Conservation (phyloP, 2,797 vertebrate genomes). For the Tachyglossus aculeatus region DNA sequence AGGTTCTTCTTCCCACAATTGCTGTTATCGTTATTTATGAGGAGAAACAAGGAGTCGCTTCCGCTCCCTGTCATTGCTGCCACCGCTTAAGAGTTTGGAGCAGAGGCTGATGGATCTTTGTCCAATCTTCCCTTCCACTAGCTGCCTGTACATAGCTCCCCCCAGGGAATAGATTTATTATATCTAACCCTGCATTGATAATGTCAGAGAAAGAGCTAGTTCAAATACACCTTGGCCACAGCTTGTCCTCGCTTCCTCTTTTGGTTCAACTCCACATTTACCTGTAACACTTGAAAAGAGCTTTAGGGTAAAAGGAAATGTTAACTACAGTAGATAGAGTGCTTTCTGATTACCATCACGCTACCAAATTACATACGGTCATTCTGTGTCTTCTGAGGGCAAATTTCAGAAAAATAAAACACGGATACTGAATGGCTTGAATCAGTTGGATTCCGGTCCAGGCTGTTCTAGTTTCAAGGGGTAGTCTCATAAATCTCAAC, state of each 20-base stretch:
- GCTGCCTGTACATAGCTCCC: no score
- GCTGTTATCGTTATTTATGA: no score
- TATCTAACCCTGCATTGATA: no score
- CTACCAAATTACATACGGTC: not conserved
- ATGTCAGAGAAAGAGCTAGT: no score
- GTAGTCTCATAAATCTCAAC: slow-evolving; percentile 2
- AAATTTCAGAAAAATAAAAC: not conserved
- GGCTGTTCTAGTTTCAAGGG: not conserved
- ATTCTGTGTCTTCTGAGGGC: not conserved
- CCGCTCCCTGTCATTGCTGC: no score
- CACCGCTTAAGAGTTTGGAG: no score
- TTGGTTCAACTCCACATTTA: not conserved
- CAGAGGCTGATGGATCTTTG: no score
- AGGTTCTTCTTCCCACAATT: no score
- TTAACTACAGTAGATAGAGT: not conserved
- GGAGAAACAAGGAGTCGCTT: no score
- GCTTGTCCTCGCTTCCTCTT: not conserved
- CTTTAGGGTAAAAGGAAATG: not conserved
- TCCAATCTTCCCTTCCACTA: no score
- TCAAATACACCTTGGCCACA: no score
- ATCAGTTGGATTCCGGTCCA: not conserved
- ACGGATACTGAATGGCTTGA: not conserved
- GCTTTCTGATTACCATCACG: not conserved
- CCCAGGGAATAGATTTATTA: no score
- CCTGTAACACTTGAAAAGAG: not conserved